phyloP scores from a whole-genome alignment of 2,888 invertebrate species.

The Drosophila kambysellisi region DNA sequence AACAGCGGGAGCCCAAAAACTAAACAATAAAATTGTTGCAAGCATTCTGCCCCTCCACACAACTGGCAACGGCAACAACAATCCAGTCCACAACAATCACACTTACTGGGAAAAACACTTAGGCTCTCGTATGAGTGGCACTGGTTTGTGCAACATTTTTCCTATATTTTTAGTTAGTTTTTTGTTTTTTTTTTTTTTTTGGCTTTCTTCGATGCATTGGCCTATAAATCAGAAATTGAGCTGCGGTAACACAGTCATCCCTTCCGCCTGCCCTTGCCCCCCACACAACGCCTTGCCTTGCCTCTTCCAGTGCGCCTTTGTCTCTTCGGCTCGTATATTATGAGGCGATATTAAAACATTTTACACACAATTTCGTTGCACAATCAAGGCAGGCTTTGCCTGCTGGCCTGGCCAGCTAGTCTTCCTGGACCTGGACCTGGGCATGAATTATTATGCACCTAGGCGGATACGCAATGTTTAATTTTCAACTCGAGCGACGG shows the following conservation, averaged over 20 bases:
- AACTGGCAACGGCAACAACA: constrained; percentile 24
- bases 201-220: constrained; percentile 27
- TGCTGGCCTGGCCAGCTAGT: constrained; percentile 20
- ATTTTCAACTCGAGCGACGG: constrained; percentile 72
- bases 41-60: constrained; percentile 33
- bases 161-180: neutral
- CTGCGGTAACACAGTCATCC: constrained; percentile 50
- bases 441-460: constrained; percentile 81
- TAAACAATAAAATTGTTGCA: constrained; percentile 68
- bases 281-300: neutral
- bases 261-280: neutral
- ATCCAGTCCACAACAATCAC: constrained; percentile 33
- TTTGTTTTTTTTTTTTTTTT: constrained; percentile 4
- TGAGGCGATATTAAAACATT: constrained; percentile 78
- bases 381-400: constrained; percentile 20
- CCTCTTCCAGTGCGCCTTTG: constrained; percentile 17
- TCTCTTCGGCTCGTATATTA: constrained; percentile 67
- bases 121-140: constrained; percentile 28
- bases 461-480: constrained; percentile 82
- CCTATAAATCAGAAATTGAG: constrained; percentile 77
- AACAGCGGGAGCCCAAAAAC: constrained; percentile 50
- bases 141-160: constrained; percentile 26
- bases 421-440: constrained; percentile 29
- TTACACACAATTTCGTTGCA: constrained; percentile 78
- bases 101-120: constrained; percentile 51